Evolutionary conservation across 2,797 vertebrate genomes (phyloP).

Genomic region (Liparis tanakae): DNA sequence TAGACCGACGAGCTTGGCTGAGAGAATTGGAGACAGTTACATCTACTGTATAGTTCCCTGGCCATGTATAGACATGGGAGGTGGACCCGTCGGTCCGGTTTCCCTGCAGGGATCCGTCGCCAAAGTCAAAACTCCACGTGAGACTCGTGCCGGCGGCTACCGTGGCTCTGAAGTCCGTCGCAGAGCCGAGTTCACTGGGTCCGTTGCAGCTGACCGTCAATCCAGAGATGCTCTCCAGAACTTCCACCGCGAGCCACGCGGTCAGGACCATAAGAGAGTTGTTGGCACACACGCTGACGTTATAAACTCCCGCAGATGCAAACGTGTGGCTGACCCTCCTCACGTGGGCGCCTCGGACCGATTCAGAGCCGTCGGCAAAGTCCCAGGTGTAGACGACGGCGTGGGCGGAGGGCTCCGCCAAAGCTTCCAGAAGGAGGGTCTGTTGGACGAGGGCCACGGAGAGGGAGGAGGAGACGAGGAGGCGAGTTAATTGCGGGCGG

Average conservation of each 20-base stretch:
- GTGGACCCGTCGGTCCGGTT: slow-evolving; percentile 60
- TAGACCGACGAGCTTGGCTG: slow-evolving; percentile 58
- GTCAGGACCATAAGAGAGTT: slow-evolving; percentile 70
- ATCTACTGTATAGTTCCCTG: slow-evolving; percentile 76
- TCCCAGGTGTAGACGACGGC: slow-evolving; percentile 76
- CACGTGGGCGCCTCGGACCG: slow-evolving; percentile 36
- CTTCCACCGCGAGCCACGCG: slow-evolving; percentile 67
- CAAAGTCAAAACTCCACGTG: slow-evolving; percentile 83
- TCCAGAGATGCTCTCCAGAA: slow-evolving; percentile 76
- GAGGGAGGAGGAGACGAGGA: slow-evolving; percentile 66
- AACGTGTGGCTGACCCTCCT: slow-evolving; percentile 65
- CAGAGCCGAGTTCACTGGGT: slow-evolving; percentile 68
- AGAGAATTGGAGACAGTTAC: slow-evolving; percentile 76
- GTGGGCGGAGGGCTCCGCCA: slow-evolving; percentile 58
- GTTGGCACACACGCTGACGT: slow-evolving; percentile 75
- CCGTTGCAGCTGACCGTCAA: slow-evolving; percentile 68
- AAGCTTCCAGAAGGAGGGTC: slow-evolving; percentile 71
- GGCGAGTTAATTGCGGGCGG: slow-evolving; percentile 60
- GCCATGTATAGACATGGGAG: slow-evolving; percentile 74
- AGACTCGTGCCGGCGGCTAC: slow-evolving; percentile 72
- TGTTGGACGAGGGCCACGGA: slow-evolving; percentile 55
- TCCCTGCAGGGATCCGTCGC: slow-evolving; percentile 73
- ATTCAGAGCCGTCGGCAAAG: slow-evolving; percentile 75
- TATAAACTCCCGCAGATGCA: slow-evolving; percentile 73
- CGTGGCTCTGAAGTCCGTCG: slow-evolving; percentile 67